Base-by-base conservation (phyloP, 2,113 vertebrate genomes). In the Toxostoma redivivum region DNA sequence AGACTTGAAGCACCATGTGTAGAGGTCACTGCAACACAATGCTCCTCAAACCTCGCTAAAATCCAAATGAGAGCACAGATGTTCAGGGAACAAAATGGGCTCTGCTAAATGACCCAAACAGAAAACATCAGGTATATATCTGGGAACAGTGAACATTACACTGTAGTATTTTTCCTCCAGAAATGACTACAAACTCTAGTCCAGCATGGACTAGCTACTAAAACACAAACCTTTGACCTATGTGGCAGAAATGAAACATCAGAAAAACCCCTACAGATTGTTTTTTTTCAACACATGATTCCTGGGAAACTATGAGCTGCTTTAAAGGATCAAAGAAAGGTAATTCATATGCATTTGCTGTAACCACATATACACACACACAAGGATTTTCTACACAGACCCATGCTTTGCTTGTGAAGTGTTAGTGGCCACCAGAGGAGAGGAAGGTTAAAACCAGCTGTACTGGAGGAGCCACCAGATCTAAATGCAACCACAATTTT, bases 371-470 rank as follows among this genome's bases (percentile, higher is more conserved):
- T 15, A 56, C 15, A 56, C 37, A 56, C 37, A 56, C 4, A 21
- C 19, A 54, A 73, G 5, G 24, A 70, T 76, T 76, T 90, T 82
- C 45, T 40, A 64, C 10, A 35, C 5, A 81, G 61, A 87, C 13
- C 44, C 33, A 37, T n/a, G 48, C 37, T 91, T 87, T 74, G 40
- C 81, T 84, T 76, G 20, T 64, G 18, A 91, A 78, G 37, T 24
- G 33, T 58, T 66, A 74, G 77, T 35, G 27, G 44, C 69, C 58
- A 50, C 48, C 0, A 5, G 37, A 71, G 92, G 50, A 51, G 27
- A 51, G 11, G 37, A 89, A 81, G 37, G 66, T 67, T 89, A 87
- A 87, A 96, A 84, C 16, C 69, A 92, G 57, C 61, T 87, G 44
- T 67, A 85, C 28, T 45, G 62, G 25, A 85, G 19, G 30, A 82